Conservation (phyloP, 2,797 vertebrate species). For the Aphelocoma californica region DNA sequence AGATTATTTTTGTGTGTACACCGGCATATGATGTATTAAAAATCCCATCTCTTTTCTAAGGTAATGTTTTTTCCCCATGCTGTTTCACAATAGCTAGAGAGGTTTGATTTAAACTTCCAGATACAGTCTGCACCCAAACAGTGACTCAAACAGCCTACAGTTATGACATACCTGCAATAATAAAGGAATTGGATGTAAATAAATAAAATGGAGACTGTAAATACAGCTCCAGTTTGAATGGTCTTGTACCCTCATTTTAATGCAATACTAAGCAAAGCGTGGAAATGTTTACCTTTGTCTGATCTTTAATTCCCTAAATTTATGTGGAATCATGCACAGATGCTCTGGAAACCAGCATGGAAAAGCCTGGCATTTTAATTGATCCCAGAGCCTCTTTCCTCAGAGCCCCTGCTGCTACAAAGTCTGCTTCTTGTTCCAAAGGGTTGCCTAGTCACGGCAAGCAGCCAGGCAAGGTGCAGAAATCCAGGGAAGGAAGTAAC, state of each 20-base stretch:
- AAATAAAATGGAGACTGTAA: slow-evolving; percentile 62
- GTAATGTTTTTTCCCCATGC: neutral
- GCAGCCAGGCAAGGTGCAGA: slow-evolving; percentile 67
- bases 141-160: slow-evolving; percentile 51
- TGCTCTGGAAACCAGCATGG: slow-evolving; percentile 77
- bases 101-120: neutral
- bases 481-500: slow-evolving; percentile 65
- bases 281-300: slow-evolving; percentile 76
- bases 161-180: slow-evolving; percentile 58
- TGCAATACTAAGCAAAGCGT: slow-evolving; percentile 69
- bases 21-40: neutral
- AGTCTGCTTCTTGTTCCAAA: slow-evolving; percentile 66
- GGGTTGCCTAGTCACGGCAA: slow-evolving; percentile 72
- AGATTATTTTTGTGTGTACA: neutral
- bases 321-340: slow-evolving; percentile 81
- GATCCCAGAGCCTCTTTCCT: slow-evolving; percentile 78
- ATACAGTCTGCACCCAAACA: neutral
- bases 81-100: neutral
- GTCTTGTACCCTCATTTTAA: slow-evolving; percentile 64
- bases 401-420: slow-evolving; percentile 68
- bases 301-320: slow-evolving; percentile 79
- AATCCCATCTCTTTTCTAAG: neutral
- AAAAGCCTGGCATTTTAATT: slow-evolving; percentile 84
- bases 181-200: slow-evolving; percentile 57
- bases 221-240: slow-evolving; percentile 36